Evolutionary conservation across 1,140 invertebrate species (phyloP).

Genomic region (Drosophila burlai): DNA sequence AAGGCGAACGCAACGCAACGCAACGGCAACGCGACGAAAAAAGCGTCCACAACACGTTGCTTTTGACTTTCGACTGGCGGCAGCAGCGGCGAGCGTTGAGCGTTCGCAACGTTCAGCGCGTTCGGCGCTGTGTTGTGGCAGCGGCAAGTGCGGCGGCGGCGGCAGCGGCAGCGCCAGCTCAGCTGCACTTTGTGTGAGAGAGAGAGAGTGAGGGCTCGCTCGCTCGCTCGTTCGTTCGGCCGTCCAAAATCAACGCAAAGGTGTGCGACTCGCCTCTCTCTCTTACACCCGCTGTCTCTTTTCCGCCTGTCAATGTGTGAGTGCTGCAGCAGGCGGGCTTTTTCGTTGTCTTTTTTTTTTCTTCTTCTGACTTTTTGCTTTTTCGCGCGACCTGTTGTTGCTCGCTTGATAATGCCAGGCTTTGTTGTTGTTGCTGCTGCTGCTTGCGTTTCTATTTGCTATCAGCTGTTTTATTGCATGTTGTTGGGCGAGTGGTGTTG

Average conservation of each 20-base stretch:
- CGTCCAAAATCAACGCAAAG: constrained; percentile 83
- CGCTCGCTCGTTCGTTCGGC: constrained; percentile 34
- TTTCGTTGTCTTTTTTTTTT: constrained; percentile 35
- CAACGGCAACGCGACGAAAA: constrained; percentile 80
- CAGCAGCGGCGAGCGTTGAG: constrained; percentile 68
- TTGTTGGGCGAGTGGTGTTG: constrained; percentile 56
- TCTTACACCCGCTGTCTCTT: constrained; percentile 25
- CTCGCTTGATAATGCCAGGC: constrained; percentile 77
- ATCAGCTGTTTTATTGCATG: constrained; percentile 82
- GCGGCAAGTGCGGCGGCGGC: constrained; percentile 72
- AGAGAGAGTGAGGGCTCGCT: constrained; percentile 41
- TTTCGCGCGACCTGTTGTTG: constrained; percentile 79
- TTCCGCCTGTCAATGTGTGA: constrained; percentile 30
- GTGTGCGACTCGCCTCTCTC: constrained; percentile 71
- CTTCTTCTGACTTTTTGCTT: constrained; percentile 21
- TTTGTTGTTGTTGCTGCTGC: constrained; percentile 50
- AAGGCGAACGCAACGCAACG: constrained; percentile 77
- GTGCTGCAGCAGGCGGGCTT: constrained; percentile 79
- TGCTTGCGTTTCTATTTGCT: constrained; percentile 61
- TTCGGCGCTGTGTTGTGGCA: constrained; percentile 43
- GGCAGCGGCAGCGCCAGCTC: constrained; percentile 56
- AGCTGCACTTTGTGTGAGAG: constrained; percentile 81
- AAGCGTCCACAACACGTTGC: constrained; percentile 83
- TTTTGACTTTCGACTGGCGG: constrained; percentile 83
- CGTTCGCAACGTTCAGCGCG: constrained; percentile 45